Percentiles rank a stretch among this genome's conserved stretches.
Conservation (phyloP, 2,888 invertebrate genomes). For the Hermodice carunculata region DNA sequence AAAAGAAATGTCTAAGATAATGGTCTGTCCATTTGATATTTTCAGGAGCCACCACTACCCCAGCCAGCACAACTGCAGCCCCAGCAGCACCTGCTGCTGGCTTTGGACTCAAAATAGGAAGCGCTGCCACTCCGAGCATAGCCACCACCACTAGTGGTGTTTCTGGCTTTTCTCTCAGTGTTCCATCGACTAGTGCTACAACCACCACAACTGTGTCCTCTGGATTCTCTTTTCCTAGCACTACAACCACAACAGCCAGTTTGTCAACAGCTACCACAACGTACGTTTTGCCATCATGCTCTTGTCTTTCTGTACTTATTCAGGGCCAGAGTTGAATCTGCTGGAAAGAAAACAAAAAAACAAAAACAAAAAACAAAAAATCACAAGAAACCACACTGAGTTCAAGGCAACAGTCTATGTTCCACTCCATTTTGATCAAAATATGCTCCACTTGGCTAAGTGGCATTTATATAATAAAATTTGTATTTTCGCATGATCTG, state of each 20-base stretch:
- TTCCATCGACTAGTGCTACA: neutral
- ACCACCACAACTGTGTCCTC: neutral
- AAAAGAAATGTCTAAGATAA: too few species aligned
- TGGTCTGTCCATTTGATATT: too few species aligned
- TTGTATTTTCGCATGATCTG: too few species aligned
- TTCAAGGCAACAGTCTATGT: too few species aligned
- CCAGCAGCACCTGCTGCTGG: neutral
- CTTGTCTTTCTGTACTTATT: too few species aligned
- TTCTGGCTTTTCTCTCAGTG: neutral
- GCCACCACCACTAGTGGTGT: neutral
- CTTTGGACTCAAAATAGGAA: neutral
- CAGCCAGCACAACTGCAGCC: neutral
- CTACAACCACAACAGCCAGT: neutral
- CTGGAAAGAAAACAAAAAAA: too few species aligned
- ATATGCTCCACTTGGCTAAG: too few species aligned
- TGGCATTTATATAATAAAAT: too few species aligned
- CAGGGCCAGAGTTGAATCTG: too few species aligned
- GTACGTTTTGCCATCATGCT: neutral
- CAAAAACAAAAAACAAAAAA: too few species aligned
- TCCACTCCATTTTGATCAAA: too few species aligned
- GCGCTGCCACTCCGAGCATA: neutral
- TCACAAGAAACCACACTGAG: too few species aligned
- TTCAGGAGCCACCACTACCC: neutral
- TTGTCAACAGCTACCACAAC: constrained; percentile 16
- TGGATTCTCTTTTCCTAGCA: neutral